Evolutionary conservation across 2,888 invertebrate species (phyloP).

Genomic region (Drosophila flavopinicola): DNA sequence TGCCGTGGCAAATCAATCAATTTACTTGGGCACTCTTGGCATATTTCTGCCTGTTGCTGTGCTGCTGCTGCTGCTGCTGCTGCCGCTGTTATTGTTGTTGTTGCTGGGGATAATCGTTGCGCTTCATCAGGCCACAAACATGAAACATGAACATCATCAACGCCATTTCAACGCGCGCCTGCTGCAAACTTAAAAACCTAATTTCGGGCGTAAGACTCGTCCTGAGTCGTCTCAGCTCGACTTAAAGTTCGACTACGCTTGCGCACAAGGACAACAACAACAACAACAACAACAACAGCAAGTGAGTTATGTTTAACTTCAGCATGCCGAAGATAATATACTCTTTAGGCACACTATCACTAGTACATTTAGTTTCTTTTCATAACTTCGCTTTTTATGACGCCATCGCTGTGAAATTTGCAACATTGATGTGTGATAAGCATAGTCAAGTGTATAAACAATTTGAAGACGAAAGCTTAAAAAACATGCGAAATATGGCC

Average conservation of each 20-base stretch:
- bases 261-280: slow-evolving; percentile 65
- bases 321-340: too few species aligned
- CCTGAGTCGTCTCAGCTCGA: slow-evolving; percentile 23
- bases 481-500: too few species aligned
- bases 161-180: slow-evolving; percentile 79
- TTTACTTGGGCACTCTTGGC: slow-evolving; percentile 64
- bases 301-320: too few species aligned
- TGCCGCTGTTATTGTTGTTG: slow-evolving; percentile 39
- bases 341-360: too few species aligned
- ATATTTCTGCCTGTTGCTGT: slow-evolving; percentile 55
- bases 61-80: slow-evolving; percentile 30
- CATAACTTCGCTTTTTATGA: too few species aligned
- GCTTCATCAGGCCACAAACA: slow-evolving; percentile 78
- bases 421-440: too few species aligned
- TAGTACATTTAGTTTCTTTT: too few species aligned
- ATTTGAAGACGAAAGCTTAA: too few species aligned
- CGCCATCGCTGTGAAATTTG: too few species aligned
- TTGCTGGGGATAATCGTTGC: slow-evolving; percentile 77
- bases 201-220: slow-evolving; percentile 56
- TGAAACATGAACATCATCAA: slow-evolving; percentile 79
- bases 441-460: too few species aligned
- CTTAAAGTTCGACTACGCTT: slow-evolving; percentile 23
- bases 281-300: slow-evolving; percentile 6
- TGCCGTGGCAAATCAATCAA: slow-evolving; percentile 82
- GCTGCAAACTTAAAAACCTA: slow-evolving; percentile 69